phyloP scores from a whole-genome alignment of 1,140 invertebrate species.

The Drosophila pruinosa region DNA sequence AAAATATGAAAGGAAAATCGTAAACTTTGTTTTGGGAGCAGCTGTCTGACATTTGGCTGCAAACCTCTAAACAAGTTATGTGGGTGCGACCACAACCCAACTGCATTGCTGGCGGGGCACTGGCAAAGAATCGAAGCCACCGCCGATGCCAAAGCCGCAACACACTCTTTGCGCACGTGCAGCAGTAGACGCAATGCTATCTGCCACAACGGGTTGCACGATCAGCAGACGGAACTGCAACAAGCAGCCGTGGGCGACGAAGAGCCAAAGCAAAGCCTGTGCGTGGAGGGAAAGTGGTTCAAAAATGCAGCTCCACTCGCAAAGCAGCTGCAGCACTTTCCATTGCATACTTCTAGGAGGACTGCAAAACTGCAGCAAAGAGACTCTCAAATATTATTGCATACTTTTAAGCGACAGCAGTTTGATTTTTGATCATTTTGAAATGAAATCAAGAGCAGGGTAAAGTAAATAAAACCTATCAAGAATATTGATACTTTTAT shows the following conservation, averaged over 20 bases:
- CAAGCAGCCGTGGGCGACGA: conserved; percentile 27
- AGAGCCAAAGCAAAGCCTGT: neutral
- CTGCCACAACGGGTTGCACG: conserved; percentile 69
- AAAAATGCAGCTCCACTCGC: conserved; percentile 6
- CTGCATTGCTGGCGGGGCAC: conserved; percentile 33
- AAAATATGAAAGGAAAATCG: conserved; percentile 44
- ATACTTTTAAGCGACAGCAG: neutral
- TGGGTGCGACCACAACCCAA: conserved; percentile 37
- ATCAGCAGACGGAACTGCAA: conserved; percentile 48
- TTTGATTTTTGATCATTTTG: neutral
- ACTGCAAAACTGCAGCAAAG: neutral
- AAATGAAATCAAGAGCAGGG: too few relatives aligned
- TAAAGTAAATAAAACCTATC: too few relatives aligned
- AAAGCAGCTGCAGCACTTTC: neutral
- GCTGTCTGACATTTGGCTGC: conserved; percentile 61
- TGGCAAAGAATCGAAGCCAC: neutral
- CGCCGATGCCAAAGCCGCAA: conserved; percentile 1
- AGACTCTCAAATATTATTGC: neutral
- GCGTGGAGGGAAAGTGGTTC: neutral
- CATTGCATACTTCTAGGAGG: conserved; percentile 52
- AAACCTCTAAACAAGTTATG: conserved; percentile 7
- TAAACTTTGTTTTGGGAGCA: conserved; percentile 28
- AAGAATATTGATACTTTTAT: too few relatives aligned
- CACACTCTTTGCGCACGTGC: conserved; percentile 45
- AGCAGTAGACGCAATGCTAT: conserved; percentile 42